Base-by-base conservation (phyloP, 2,888 invertebrate species). In the Conops quadrifasciatus region DNA sequence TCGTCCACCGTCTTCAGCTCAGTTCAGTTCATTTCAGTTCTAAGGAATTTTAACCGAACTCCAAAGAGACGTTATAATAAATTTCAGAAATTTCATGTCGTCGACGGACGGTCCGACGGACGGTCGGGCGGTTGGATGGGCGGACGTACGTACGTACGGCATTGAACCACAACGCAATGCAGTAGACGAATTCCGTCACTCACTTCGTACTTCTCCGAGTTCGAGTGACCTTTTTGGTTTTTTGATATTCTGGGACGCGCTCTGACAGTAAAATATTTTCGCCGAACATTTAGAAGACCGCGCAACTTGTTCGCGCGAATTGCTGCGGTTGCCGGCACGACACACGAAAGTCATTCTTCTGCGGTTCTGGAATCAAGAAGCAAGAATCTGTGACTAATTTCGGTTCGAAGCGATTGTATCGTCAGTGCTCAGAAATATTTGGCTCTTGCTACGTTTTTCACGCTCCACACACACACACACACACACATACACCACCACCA, bases 401-500 rank as follows among this genome's bases (percentile, higher is more conserved):
- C 28, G 58, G 26, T 16, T 24, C 53, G 53, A 21, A n/a, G 36
- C 19, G 53, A 53, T 65, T 19, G 64, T 64, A 49, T 49, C 65
- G 26, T 9, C 5, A 58, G 58, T 58, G 49, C 49, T 15, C 1
- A 11, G 53, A n/a, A 21, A 21, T 21, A 11, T 21, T n/a, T 21
- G n/a, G 53, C 53, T 53, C 21, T 30, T 58, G 58, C n/a, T 16
- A n/a, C 63, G 45, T 9, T 47, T 19, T 13, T 63, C 47, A 21
- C 63, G 63, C 43, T 19, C 19, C 49, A 19, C 49, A 36, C 4
- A 36, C 36, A 36, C 36, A 36, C 36, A 36, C 36, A 70, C 75
- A 75, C 60, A 75, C 76, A 28, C 72, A 76, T 59, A 67, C 67
- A 75, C 75, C 70, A 69, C 65, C 72, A 13, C 28, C 28, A 24